These are phyloP conservation scores for Glaucomys volans DNA, from an alignment of 2,113 vertebrate genomes.

Conservation along the genomic window DNA sequence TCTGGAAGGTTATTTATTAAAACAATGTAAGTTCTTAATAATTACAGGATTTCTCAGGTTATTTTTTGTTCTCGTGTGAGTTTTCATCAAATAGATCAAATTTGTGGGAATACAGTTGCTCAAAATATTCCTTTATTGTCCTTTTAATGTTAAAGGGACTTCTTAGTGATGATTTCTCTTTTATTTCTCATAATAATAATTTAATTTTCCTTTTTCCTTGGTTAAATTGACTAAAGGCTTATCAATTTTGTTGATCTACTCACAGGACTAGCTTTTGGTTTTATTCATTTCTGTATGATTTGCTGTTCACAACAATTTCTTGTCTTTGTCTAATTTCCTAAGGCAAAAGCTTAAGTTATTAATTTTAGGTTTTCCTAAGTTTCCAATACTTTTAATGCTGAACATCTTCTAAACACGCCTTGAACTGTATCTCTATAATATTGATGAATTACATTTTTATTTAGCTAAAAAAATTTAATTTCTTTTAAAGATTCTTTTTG, in stretches of 20 bases:
- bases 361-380: background rate
- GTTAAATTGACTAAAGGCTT: background rate
- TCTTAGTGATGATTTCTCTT: background rate
- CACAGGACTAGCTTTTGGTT: background rate
- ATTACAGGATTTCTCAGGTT: background rate
- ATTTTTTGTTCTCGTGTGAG: background rate
- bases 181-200: background rate
- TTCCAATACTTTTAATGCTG: background rate
- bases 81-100: no score
- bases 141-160: background rate
- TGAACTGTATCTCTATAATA: background rate
- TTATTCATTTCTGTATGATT: background rate
- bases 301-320: no score
- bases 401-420: background rate
- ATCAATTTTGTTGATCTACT: background rate
- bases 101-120: background rate
- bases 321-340: no score
- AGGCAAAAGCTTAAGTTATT: no score
- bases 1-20: background rate
- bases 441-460: background rate
- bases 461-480: background rate
- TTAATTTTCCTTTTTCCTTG: background rate
- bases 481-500: background rate
- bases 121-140: background rate
- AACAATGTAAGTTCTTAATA: background rate